These are phyloP conservation scores for Drosophila sturtevanti DNA, from an alignment of 1,140 invertebrate species.

Conservation along the genomic window DNA sequence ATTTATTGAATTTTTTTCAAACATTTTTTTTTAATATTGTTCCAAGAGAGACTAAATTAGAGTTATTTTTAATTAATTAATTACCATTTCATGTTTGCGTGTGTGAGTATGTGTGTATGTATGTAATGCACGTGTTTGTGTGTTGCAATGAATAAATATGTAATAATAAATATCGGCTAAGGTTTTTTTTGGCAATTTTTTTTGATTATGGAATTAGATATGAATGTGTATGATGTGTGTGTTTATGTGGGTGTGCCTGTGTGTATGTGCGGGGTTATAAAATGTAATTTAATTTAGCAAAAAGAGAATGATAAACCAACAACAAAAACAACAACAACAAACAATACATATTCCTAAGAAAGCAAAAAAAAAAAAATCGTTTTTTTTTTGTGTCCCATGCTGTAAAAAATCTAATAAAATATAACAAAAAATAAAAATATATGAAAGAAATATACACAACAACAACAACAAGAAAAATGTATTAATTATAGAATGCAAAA, in stretches of 20 bases:
- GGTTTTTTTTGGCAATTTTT: constrained; percentile 51
- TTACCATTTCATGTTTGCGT: constrained; percentile 42
- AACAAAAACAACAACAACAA: constrained; percentile 29
- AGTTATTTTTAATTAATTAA: constrained; percentile 51
- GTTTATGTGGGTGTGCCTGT: constrained; percentile 13
- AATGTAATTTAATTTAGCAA: constrained; percentile 76
- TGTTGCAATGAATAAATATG: constrained; percentile 51
- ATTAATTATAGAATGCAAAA: constrained; percentile 66
- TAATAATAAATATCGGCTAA: constrained; percentile 42
- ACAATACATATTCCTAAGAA: constrained; percentile 35
- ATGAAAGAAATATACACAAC: constrained; percentile 17
- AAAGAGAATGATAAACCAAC: constrained; percentile 23
- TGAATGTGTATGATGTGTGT: constrained; percentile 15
- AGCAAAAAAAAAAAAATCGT: constrained; percentile 23
- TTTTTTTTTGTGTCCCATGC: constrained; percentile 57
- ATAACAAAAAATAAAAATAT: constrained; percentile 19
- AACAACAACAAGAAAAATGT: constrained; percentile 27
- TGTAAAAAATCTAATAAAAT: constrained; percentile 46
- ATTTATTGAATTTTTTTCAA: constrained; percentile 60
- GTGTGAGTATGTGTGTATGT: constrained; percentile 11
- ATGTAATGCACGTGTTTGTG: constrained; percentile 29
- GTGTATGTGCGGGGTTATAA: constrained; percentile 49
- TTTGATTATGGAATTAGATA: constrained; percentile 18
- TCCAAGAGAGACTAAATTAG: constrained; percentile 77
- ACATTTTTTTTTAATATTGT: constrained; percentile 39